Conservation (phyloP, 1,140 invertebrate species). For the Panulirus ornatus region DNA sequence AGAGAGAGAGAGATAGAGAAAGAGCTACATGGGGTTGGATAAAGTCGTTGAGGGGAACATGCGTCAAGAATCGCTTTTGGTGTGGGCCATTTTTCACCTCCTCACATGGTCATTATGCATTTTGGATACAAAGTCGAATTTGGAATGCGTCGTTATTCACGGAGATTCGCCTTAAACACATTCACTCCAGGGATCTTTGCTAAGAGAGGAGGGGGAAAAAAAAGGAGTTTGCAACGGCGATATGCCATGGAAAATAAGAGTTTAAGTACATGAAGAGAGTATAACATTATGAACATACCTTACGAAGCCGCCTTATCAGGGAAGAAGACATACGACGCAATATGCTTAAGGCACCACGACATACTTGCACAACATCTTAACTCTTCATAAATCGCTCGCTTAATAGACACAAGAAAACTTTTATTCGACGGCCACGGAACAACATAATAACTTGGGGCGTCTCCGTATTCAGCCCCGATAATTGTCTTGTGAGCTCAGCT, state of each 20-base stretch:
- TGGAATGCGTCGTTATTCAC: background rate
- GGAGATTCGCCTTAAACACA: background rate
- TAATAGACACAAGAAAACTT: background rate
- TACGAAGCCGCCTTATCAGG: too few relatives aligned
- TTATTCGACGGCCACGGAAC: background rate
- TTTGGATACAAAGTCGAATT: background rate
- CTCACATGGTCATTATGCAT: background rate
- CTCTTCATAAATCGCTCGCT: background rate
- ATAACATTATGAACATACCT: background rate
- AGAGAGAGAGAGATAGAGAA: constrained; percentile 20
- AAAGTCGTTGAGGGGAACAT: background rate
- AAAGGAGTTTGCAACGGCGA: background rate
- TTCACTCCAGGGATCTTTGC: background rate
- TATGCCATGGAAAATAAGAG: background rate
- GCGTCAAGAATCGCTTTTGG: background rate
- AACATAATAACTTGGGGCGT: background rate
- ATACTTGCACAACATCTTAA: background rate
- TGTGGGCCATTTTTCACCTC: background rate
- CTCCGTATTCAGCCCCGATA: background rate
- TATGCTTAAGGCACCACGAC: too few relatives aligned
- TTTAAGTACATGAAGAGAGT: background rate
- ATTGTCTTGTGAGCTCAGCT: too few relatives aligned
- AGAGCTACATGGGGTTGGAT: background rate
- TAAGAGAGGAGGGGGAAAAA: background rate
- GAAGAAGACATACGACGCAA: too few relatives aligned